Evolutionary conservation across 2,888 invertebrate species (phyloP).

Genomic region (Agapostemon virescens): DNA sequence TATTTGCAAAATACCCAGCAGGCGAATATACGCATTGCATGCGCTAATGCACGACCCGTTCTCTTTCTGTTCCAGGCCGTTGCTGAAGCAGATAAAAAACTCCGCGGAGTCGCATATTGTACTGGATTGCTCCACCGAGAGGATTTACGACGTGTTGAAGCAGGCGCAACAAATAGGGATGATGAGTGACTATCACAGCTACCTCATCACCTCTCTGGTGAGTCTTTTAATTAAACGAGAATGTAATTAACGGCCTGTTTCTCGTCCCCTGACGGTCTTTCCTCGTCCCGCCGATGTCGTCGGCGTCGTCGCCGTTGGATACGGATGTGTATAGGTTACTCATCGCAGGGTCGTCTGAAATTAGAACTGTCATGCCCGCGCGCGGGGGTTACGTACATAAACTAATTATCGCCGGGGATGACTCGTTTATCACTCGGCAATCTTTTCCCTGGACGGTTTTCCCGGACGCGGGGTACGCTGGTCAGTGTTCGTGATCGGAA

Average conservation of each 20-base stretch:
- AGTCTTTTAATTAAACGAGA: conserved; percentile 71
- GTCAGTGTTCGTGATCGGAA: conserved; percentile 19
- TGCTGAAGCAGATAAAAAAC: conserved; percentile 95
- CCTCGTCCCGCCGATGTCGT: not conserved
- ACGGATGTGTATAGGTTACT: too few relatives aligned
- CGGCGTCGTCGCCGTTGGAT: not conserved
- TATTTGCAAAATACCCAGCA: not conserved
- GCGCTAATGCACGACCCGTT: not conserved
- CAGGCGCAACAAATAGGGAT: conserved; percentile 98
- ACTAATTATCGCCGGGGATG: conserved; percentile 46
- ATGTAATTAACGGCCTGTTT: conserved; percentile 53
- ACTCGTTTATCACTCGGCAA: conserved; percentile 29
- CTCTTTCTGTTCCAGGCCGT: conserved; percentile 83
- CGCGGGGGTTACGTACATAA: conserved; percentile 21
- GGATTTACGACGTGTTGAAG: conserved; percentile 92
- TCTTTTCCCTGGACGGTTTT: conserved; percentile 10
- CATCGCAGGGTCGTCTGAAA: conserved; percentile 17
- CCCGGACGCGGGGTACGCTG: not conserved
- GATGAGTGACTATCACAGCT: conserved; percentile 98
- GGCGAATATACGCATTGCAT: not conserved
- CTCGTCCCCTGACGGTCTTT: not conserved
- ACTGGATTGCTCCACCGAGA: conserved; percentile 92
- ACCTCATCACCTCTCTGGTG: conserved; percentile 94
- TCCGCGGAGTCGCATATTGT: conserved; percentile 95
- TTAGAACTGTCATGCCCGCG: conserved; percentile 34